Evolutionary conservation across 2,888 invertebrate genomes (phyloP).

Genomic region (Eristalis arbustorum): DNA sequence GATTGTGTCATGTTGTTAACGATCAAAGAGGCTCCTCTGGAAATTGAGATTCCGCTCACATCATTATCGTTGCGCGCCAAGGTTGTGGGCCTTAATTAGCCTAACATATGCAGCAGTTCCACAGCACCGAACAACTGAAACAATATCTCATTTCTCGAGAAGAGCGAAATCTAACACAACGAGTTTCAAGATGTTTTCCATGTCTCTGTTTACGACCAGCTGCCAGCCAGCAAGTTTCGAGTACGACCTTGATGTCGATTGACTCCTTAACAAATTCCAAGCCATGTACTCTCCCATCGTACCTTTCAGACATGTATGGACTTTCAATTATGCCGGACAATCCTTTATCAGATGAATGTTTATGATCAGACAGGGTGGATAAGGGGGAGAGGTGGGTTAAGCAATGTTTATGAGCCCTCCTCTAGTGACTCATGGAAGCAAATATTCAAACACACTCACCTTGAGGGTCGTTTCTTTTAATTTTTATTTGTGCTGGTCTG

Average conservation of each 20-base stretch:
- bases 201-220: neutral
- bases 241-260: neutral
- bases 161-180: neutral
- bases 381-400: too few relatives aligned
- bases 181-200: too few relatives aligned
- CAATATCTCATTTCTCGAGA: neutral
- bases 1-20: neutral
- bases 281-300: too few relatives aligned
- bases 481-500: constrained; percentile 32
- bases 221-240: neutral
- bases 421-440: constrained; percentile 13
- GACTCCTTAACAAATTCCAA: neutral
- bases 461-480: constrained; percentile 36
- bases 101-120: constrained; percentile 8
- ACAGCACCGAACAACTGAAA: neutral
- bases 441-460: constrained; percentile 38
- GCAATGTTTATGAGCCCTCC: neutral
- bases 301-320: neutral
- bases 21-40: neutral
- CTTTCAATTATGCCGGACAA: neutral
- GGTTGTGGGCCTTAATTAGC: constrained; percentile 1
- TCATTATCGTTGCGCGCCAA: neutral
- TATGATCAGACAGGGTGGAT: neutral
- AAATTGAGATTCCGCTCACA: constrained; percentile 1
- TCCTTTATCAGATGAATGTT: neutral